Conservation (phyloP, 1,140 invertebrate genomes). For the Belonocnema kinseyi region DNA sequence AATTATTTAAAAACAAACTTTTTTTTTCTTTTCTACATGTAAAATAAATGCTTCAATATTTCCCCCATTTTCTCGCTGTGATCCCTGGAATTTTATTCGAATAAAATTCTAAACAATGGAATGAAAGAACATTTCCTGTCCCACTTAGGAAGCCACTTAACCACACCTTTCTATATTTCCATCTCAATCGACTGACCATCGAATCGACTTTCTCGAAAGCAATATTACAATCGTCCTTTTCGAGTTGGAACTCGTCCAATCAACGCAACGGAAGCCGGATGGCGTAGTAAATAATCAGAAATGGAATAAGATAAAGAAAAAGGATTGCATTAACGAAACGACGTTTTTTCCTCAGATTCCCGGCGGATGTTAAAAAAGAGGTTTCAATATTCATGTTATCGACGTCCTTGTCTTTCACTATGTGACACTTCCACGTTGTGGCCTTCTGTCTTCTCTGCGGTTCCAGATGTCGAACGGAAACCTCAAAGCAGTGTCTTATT, state of each 20-base stretch:
- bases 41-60: too few species aligned
- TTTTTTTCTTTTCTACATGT: too few species aligned
- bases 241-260: background rate
- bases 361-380: constrained; percentile 10
- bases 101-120: too few species aligned
- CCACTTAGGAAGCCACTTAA: background rate
- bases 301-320: background rate
- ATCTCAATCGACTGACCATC: background rate
- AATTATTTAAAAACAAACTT: too few species aligned
- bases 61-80: too few species aligned
- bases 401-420: background rate
- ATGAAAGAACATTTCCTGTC: constrained; percentile 7
- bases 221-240: background rate
- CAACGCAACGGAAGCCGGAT: background rate
- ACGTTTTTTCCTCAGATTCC: background rate
- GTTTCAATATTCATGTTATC: constrained; percentile 13
- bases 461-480: constrained; percentile 14
- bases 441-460: background rate
- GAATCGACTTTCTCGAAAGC: background rate
- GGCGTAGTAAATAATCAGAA: background rate
- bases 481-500: constrained; percentile 15
- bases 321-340: background rate
- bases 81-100: too few species aligned
- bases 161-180: constrained; percentile 9
- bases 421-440: background rate